Base-by-base conservation (phyloP, 2,888 invertebrate species). In the Anorthoa munda region DNA sequence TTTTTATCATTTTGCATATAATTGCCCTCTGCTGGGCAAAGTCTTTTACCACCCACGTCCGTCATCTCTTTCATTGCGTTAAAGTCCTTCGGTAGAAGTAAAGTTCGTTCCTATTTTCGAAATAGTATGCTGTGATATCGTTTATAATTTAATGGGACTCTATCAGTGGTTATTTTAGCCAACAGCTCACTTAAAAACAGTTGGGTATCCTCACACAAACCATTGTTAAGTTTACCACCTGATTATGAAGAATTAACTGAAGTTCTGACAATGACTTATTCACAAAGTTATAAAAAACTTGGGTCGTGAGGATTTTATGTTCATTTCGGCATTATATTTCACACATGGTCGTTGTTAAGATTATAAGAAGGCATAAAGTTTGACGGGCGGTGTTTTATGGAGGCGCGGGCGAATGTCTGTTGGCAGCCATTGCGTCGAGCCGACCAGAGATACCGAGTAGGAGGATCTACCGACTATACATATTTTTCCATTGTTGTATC, bases 261-360 rank as follows among this genome's bases (percentile, higher is more conserved):
- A 90, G 86, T 90, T 90, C 89, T 90, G 89, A 92, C 93, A 93
- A 93, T 93, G 92, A 92, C 91, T 93, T 93, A 93, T 93, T 93
- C 92, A 90, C 90, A 71, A 88, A 91, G 93, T 92, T 92, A 90
- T 64, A 94, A 94, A 94, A 94, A 93, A 92, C 86, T 86, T 81
- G 83, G 84, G 81, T 85, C 86, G 86, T 88, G 84, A 86, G 89
- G 82, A 88, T 92, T 93, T 93, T 93, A 94, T 92, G 91, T 93
- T 93, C 91, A 92, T 92, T 92, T 87, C 89, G 83, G 87, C 88
- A 90, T 91, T 92, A 92, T 92, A 92, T 93, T 94, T 94, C 93
- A 92, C 92, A 93, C 91, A 93, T 92, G 91, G 89, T 89, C 89
- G 88, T 90, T 89, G 89, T 84, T 90, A 83, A 89, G 89, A 92